Base-by-base conservation (phyloP, 2,888 invertebrate species). In the Thysanoteuthis rhombus region DNA sequence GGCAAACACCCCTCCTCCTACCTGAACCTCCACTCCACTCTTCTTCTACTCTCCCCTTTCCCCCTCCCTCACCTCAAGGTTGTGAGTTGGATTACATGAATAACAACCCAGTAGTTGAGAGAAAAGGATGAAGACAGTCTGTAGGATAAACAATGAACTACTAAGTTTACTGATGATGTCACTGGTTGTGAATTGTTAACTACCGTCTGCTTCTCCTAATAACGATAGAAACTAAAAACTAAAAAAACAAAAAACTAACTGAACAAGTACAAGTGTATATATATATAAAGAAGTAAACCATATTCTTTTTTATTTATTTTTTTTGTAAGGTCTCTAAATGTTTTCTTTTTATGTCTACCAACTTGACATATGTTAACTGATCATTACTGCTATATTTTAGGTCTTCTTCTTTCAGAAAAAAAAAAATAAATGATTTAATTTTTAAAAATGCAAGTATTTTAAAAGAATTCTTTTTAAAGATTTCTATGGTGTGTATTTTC, bases 51-150 rank as follows among this genome's bases (percentile, higher is more conserved):
- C 75, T 75, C n/a, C 19, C n/a, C 75, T n/a, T n/a, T n/a, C n/a
- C 75, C n/a, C 75, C n/a, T 3, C 75, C n/a, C 75, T 36, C 75
- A 75, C 75, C n/a, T 75, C 25, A 75, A 75, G 75, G 75, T 75
- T 75, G 75, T 75, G 75, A 75, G 75, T 75, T n/a, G 75, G 75
- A 75, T 75, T 75, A 75, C 75, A 75, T 75, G 75, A 75, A 75
- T 75, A 36, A n/a, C 75, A 16, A n/a, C 75, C 75, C n/a, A 75
- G n/a, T n/a, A 75, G 75, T 75, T 75, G 75, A 75, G n/a, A 75
- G n/a, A 75, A 75, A 75, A 36, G 75, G n/a, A 75, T n/a, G 75
- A 75, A 75, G n/a, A 36, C 75, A n/a, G n/a, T 36, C 36, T 75
- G 75, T n/a, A n/a, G n/a, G n/a, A 75, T 75, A n/a, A 75, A 75